These are phyloP conservation scores for Falco concolor DNA, from an alignment of 2,797 vertebrate genomes.

Conservation along the genomic window DNA sequence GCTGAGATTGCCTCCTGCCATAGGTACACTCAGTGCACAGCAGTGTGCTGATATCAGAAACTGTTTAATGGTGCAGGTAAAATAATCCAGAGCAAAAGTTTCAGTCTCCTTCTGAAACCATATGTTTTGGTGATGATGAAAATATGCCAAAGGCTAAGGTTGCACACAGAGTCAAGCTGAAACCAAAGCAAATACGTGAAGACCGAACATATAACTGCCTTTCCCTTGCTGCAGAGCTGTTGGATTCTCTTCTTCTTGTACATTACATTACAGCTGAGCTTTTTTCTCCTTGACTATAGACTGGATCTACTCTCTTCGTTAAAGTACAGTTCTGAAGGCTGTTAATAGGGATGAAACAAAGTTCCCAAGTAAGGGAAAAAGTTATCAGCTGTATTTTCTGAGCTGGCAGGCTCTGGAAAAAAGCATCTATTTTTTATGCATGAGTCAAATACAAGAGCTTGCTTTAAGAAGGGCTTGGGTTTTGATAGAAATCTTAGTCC, in stretches of 20 bases:
- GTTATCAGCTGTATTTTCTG: neutral
- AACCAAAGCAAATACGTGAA: neutral
- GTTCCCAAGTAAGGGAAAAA: neutral
- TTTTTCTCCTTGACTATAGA: neutral
- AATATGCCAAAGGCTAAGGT: neutral
- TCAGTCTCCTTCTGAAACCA: neutral
- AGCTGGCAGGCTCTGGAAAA: neutral
- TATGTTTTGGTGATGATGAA: neutral
- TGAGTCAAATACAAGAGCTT: neutral
- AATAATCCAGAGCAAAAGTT: neutral
- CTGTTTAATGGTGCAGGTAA: neutral
- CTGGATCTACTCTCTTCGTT: neutral
- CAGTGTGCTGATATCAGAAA: neutral
- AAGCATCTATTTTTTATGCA: neutral
- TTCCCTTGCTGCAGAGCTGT: neutral
- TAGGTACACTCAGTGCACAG: neutral
- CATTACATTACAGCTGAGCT: neutral
- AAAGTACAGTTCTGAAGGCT: neutral
- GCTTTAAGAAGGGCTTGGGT: neutral
- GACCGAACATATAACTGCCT: neutral
- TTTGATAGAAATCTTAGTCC: constrained; percentile 43
- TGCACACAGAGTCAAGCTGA: neutral
- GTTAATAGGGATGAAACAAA: neutral
- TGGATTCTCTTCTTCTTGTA: neutral
- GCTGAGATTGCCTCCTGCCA: neutral